A percentile compares a stretch with the other conserved stretches of the same genome.
These are phyloP conservation scores for Tragulus kanchil DNA, from an alignment of 2,113 vertebrate genomes.

Conservation along the genomic window DNA sequence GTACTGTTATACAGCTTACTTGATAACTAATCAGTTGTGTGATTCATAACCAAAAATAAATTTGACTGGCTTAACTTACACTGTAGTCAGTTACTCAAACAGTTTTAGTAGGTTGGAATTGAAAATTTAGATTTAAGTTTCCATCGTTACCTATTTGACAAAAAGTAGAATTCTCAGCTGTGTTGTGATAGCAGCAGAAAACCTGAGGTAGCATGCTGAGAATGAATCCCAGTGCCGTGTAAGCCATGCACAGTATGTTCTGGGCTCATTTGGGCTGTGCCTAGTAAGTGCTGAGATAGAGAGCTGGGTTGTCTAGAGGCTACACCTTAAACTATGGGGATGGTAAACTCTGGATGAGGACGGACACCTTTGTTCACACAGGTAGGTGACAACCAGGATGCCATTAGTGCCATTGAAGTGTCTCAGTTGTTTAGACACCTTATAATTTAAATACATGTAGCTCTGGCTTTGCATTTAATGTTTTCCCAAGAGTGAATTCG, in stretches of 20 bases:
- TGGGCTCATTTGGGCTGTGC: neutral
- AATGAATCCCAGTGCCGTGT: neutral
- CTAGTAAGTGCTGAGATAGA: neutral
- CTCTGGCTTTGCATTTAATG: conserved; percentile 38
- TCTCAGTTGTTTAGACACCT: conserved; percentile 27
- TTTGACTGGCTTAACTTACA: conserved; percentile 63
- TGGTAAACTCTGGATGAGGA: neutral
- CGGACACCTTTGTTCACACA: neutral
- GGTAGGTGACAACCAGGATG: neutral
- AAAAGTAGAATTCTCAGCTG: conserved; percentile 51
- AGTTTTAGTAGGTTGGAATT: conserved; percentile 66
- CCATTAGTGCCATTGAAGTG: neutral
- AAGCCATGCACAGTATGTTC: neutral
- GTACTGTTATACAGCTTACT: no score
- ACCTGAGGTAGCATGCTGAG: conserved; percentile 34
- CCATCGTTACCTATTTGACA: conserved; percentile 39
- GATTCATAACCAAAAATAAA: conserved; percentile 73
- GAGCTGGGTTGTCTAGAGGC: neutral
- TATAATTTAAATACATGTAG: neutral
- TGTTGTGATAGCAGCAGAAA: conserved; percentile 1
- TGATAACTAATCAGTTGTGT: conserved; percentile 71
- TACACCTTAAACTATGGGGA: neutral
- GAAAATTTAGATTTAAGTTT: conserved; percentile 58
- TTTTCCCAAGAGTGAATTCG: conserved; percentile 44
- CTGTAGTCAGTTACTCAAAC: conserved; percentile 53